Conservation (phyloP, 2,113 vertebrate species). For the Hemibagrus wyckioides region DNA sequence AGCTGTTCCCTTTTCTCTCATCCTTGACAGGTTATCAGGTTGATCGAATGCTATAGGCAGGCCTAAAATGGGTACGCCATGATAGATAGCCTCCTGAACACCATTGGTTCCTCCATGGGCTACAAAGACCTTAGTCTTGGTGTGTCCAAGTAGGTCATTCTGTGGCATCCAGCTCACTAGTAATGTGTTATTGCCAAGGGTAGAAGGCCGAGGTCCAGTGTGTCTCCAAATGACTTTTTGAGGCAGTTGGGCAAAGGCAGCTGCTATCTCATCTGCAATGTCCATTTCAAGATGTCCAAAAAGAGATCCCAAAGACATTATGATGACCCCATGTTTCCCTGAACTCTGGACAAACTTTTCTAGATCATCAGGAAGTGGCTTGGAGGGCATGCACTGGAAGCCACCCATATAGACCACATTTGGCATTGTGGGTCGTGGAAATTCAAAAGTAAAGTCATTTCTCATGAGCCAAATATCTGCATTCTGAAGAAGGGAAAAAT, state of each 20-base stretch:
- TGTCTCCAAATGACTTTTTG: conserved; percentile 73
- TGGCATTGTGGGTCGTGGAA: conserved; percentile 56
- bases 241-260: conserved; percentile 67
- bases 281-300: conserved; percentile 57
- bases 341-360: conserved; percentile 62
- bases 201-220: conserved; percentile 61
- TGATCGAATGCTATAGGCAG: conserved; percentile 70
- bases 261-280: conserved; percentile 67
- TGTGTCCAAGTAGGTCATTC: conserved; percentile 72
- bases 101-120: conserved; percentile 71
- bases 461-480: conserved; percentile 75
- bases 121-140: conserved; percentile 67
- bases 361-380: conserved; percentile 49
- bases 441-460: conserved; percentile 71
- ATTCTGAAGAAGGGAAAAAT: conserved; percentile 62
- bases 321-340: conserved; percentile 65
- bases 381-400: conserved; percentile 55
- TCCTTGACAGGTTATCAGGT: conserved; percentile 68
- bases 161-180: conserved; percentile 71
- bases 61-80: conserved; percentile 68
- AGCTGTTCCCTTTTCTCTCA: conserved; percentile 65
- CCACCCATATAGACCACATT: conserved; percentile 56
- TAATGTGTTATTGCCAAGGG: conserved; percentile 69
- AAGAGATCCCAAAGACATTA: conserved; percentile 71
- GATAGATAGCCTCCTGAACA: conserved; percentile 72